A percentile compares a stretch with the other conserved stretches of the same genome.
Conservation (phyloP, 2,797 vertebrate species). For the Gouania willdenowi region DNA sequence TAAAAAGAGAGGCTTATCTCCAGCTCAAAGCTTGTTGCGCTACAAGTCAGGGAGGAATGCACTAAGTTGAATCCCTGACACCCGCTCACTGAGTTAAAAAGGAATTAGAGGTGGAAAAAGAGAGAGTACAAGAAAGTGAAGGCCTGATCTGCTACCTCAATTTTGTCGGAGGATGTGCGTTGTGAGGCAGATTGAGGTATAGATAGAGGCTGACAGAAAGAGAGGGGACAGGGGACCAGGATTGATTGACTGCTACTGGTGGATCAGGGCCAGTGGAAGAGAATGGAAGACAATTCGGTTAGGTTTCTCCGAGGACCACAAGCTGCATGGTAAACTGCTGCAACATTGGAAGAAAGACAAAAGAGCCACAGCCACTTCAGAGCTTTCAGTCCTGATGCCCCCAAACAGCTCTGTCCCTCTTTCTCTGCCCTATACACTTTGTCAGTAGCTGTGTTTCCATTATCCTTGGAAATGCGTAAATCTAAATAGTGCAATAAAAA, state of each 20-base stretch:
- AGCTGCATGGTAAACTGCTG: slow-evolving; percentile 66
- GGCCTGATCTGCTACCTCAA: slow-evolving; percentile 62
- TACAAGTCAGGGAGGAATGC: slow-evolving; percentile 87
- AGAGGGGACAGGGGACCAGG: slow-evolving; percentile 41
- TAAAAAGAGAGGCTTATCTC: slow-evolving; percentile 98
- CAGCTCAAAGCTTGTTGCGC: slow-evolving; percentile 92
- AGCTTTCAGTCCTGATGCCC: slow-evolving; percentile 54
- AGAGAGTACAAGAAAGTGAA: slow-evolving; percentile 61
- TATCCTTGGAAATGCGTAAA: no score
- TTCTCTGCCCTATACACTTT: slow-evolving; percentile 24
- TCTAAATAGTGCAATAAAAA: no score
- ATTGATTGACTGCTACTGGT: slow-evolving; percentile 60
- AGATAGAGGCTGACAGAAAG: slow-evolving; percentile 55
- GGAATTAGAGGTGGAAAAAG: slow-evolving; percentile 67
- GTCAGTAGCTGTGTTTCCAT: no score
- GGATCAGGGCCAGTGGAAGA: slow-evolving; percentile 61
- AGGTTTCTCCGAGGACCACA: slow-evolving; percentile 33
- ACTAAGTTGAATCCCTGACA: slow-evolving; percentile 80
- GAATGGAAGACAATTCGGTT: slow-evolving; percentile 53
- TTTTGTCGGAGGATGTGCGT: slow-evolving; percentile 76
- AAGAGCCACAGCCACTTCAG: slow-evolving; percentile 47
- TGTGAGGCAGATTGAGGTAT: slow-evolving; percentile 58
- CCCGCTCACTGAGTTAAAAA: slow-evolving; percentile 73
- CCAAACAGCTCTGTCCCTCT: slow-evolving; percentile 36
- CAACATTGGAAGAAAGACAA: slow-evolving; percentile 48